Base-by-base conservation (phyloP, 1,140 invertebrate species). In the Eriocheir sinensis region DNA sequence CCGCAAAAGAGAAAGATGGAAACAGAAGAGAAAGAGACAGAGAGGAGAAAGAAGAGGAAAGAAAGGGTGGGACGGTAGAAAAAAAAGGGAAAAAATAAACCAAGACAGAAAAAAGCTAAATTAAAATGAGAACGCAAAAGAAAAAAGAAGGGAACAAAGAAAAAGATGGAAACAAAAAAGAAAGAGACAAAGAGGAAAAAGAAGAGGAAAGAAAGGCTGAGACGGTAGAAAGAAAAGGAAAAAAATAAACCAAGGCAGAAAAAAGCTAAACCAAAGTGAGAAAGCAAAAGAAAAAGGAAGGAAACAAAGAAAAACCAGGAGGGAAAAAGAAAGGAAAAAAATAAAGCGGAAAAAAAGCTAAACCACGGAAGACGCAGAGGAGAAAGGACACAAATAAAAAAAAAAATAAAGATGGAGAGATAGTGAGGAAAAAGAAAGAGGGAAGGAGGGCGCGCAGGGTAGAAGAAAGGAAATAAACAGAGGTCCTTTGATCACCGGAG, bases 401-500 rank as follows among this genome's bases (percentile, higher is more conserved):
- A 85, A 44, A 89, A 40, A 38, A 4, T 38, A 40, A 88, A 38
- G 36, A 38, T 36, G 34, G 6, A 17, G 44, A n/a, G n/a, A 38
- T 40, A 41, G n/a, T 17, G 41, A 40, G 41, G 88, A 89, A 21
- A 89, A 60, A 91, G 40, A 91, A 60, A 91, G 85, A 88, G 85
- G 4, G 38, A 15, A 48, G 0, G 38, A 32, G n/a, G n/a, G n/a
- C n/a, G n/a, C n/a, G n/a, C n/a, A n/a, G n/a, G n/a, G n/a, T n/a
- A n/a, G n/a, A 41, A 21, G 40, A 38, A 30, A 27, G 3, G 34
- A 53, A 44, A 89, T 44, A 41, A 44, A 32, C 30, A 41, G 30
- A 40, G 34, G 88, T 21, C 41, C 88, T 89, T 89, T 89, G 88
- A 89, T 89, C 88, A 89, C 53, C 30, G 53, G n/a, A 41, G 88